Conservation (phyloP, 2,113 vertebrate genomes). For the Equus przewalskii region DNA sequence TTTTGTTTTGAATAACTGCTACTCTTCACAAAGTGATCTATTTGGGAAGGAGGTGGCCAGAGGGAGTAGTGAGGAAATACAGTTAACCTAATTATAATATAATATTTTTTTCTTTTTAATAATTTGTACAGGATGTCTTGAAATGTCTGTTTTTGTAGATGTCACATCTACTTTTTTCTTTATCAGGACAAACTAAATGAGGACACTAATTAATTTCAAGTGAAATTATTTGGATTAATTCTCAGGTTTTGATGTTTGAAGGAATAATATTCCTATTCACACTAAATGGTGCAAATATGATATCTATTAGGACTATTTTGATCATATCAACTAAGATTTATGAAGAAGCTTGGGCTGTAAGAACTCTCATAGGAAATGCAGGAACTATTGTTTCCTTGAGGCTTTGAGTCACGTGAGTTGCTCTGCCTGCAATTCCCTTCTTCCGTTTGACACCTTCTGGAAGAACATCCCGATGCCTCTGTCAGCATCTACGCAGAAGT, state of each 20-base stretch:
- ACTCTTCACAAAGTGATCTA: conserved; percentile 82
- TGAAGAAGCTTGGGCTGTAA: not conserved
- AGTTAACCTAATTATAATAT: conserved; percentile 75
- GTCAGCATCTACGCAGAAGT: not conserved
- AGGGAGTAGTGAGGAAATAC: conserved; percentile 65
- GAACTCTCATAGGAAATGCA: not conserved
- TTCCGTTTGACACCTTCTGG: not conserved
- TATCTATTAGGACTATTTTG: not conserved
- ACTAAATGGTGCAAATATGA: not conserved
- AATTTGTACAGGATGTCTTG: conserved; percentile 60
- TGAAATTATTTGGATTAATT: conserved; percentile 48
- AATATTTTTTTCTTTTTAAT: conserved; percentile 71
- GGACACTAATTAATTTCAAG: conserved; percentile 67
- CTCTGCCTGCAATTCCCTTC: not conserved
- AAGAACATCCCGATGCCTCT: not conserved
- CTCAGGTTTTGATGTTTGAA: conserved; percentile 48
- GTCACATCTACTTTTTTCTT: not conserved
- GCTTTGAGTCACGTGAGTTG: accelerated
- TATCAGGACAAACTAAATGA: conserved; percentile 71
- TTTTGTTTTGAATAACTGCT: conserved; percentile 86
- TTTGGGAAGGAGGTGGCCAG: conserved; percentile 77
- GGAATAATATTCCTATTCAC: not conserved
- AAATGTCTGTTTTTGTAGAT: conserved; percentile 35
- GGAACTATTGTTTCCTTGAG: not conserved
- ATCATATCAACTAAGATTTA: not conserved